Conservation (phyloP, 1,140 invertebrate species). For the Bacillus rossius region DNA sequence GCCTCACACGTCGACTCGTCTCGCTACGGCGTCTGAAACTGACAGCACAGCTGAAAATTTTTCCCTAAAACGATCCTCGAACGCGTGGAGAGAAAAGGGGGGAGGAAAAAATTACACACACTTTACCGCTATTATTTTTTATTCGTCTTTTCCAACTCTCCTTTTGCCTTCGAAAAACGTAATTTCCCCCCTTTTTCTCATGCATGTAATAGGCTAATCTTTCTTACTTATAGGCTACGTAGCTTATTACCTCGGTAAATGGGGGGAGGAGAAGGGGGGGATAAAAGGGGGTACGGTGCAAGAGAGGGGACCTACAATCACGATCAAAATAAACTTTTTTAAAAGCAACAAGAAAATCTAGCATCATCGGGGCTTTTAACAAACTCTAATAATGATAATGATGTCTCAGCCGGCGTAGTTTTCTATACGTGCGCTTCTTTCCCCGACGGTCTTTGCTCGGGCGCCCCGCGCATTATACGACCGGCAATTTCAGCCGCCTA, state of each 20-base stretch:
- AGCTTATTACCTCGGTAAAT: constrained; percentile 2
- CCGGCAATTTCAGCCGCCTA: too few species aligned
- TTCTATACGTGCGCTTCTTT: too few species aligned
- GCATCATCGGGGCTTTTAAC: constrained; percentile 8
- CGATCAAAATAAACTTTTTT: constrained; percentile 9
- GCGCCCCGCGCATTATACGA: too few species aligned
- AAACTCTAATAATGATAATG: constrained; percentile 5
- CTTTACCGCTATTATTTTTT: background rate
- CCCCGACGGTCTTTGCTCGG: too few species aligned
- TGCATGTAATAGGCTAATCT: constrained; percentile 1
- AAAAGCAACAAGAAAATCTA: constrained; percentile 5
- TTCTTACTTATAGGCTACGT: background rate
- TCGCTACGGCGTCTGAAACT: constrained; percentile 1
- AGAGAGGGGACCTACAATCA: background rate
- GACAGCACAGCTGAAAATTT: constrained; percentile 5
- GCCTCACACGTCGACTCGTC: background rate
- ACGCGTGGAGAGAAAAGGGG: background rate
- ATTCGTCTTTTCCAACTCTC: background rate
- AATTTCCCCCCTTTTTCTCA: constrained; percentile 5
- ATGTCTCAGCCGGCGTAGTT: background rate
- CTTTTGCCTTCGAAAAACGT: constrained; percentile 3
- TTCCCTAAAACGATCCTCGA: background rate
- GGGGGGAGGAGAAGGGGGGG: too few species aligned
- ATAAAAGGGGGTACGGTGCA: background rate
- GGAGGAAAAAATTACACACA: too few species aligned